phyloP scores from a whole-genome alignment of 2,797 vertebrate genomes.

The Aphelocoma californica region DNA sequence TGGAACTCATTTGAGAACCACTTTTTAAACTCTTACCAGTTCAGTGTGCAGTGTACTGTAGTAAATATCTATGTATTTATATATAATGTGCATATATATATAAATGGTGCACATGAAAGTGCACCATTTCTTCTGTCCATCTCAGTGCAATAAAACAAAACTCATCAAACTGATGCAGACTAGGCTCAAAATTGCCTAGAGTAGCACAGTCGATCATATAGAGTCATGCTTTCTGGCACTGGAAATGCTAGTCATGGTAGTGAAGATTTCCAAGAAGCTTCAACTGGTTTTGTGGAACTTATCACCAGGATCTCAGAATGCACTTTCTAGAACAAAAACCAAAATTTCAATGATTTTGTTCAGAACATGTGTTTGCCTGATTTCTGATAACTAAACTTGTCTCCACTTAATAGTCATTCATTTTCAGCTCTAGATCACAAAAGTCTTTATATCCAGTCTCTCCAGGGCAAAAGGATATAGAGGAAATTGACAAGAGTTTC shows the following conservation, averaged over 20 bases:
- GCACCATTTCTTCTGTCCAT: not conserved
- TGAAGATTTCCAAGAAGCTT: not conserved
- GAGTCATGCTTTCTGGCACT: not conserved
- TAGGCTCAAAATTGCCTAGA: not conserved
- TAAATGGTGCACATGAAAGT: not conserved
- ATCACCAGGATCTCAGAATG: not conserved
- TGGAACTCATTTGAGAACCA: not conserved
- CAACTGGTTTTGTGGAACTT: not conserved
- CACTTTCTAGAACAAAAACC: not conserved
- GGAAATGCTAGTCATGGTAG: not conserved
- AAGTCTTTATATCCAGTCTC: slow-evolving; percentile 4
- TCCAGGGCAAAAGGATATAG: not conserved
- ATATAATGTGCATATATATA: no score
- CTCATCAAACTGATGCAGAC: not conserved
- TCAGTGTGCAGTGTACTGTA: not conserved
- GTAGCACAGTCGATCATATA: not conserved
- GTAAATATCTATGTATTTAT: not conserved
- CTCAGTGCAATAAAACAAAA: not conserved
- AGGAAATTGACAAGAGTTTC: not conserved
- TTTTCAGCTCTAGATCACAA: not conserved
- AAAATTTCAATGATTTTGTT: not conserved
- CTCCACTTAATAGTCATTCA: not conserved
- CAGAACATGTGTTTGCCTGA: not conserved
- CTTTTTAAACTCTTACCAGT: not conserved
- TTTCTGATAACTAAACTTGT: slow-evolving; percentile 11